Evolutionary conservation across 1,140 invertebrate species (phyloP).

Genomic region (Dreissena polymorpha): DNA sequence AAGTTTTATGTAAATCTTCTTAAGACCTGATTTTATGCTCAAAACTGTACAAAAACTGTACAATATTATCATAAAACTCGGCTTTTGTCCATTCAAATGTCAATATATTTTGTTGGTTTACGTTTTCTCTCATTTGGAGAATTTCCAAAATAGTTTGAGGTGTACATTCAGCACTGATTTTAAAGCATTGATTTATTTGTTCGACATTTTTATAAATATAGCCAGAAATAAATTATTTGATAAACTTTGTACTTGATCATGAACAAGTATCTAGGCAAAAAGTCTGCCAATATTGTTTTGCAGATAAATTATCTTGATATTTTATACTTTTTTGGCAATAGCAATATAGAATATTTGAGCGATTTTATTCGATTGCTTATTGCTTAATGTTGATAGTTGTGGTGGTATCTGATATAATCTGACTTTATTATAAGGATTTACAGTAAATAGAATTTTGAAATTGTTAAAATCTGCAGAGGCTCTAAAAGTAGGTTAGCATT

Average conservation of each 20-base stretch:
- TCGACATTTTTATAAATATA: neutral
- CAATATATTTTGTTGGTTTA: conserved; percentile 1
- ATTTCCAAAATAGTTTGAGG: neutral
- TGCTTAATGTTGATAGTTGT: too few species aligned
- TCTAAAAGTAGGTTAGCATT: too few species aligned
- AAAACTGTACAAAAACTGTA: neutral
- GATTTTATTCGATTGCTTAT: too few species aligned
- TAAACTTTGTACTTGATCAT: neutral
- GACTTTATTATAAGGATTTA: too few species aligned
- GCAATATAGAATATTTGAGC: too few species aligned
- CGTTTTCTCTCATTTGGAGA: neutral
- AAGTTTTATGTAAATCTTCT: neutral
- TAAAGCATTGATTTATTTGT: neutral
- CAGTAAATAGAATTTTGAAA: too few species aligned
- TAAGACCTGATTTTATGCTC: neutral
- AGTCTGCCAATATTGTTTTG: neutral
- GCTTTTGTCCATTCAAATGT: neutral
- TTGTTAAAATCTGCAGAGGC: too few species aligned
- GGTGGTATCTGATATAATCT: too few species aligned
- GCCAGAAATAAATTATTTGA: conserved; percentile 2
- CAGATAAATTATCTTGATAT: neutral
- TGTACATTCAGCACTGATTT: too few species aligned
- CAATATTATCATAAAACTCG: conserved; percentile 1
- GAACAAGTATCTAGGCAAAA: conserved; percentile 4
- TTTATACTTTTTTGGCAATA: neutral